Evolutionary conservation across 2,113 vertebrate species (phyloP).

Genomic region (Clarias magur): DNA sequence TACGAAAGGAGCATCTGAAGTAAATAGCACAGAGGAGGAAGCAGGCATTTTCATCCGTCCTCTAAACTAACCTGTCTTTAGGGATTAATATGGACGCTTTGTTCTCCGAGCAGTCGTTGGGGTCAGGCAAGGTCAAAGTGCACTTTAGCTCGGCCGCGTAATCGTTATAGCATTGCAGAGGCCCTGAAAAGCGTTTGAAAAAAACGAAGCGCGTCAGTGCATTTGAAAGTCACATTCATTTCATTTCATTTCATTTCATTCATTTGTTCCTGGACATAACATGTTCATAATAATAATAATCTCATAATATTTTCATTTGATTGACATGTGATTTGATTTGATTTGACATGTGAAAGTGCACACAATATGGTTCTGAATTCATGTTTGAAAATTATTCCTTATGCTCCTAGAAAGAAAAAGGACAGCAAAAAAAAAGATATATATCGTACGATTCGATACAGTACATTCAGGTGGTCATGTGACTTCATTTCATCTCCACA

Average conservation of each 20-base stretch:
- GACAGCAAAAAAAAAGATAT: too few species aligned
- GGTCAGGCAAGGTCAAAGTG: background rate
- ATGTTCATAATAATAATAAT: too few species aligned
- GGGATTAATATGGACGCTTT: background rate
- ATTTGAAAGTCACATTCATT: background rate
- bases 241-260: too few species aligned
- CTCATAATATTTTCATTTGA: too few species aligned
- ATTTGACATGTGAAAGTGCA: too few species aligned
- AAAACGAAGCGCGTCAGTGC: background rate
- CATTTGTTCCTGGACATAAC: background rate
- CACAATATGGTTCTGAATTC: too few species aligned
- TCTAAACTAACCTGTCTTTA: background rate
- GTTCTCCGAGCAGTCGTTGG: conserved; percentile 54
- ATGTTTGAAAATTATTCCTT: too few species aligned
- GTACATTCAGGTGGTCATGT: too few species aligned
- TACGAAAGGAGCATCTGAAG: background rate
- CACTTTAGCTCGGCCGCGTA: conserved; percentile 35
- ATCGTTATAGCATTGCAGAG: conserved; percentile 61
- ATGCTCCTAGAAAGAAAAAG: too few species aligned
- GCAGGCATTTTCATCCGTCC: background rate
- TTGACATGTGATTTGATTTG: too few species aligned
- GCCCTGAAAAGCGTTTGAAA: background rate
- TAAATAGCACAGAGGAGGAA: background rate
- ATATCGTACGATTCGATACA: too few species aligned
- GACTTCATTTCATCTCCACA: too few species aligned